A percentile compares a stretch with the other conserved stretches of the same genome.
Conservation (phyloP, 2,888 invertebrate genomes). For the Drosophila nr. perissopoda region DNA sequence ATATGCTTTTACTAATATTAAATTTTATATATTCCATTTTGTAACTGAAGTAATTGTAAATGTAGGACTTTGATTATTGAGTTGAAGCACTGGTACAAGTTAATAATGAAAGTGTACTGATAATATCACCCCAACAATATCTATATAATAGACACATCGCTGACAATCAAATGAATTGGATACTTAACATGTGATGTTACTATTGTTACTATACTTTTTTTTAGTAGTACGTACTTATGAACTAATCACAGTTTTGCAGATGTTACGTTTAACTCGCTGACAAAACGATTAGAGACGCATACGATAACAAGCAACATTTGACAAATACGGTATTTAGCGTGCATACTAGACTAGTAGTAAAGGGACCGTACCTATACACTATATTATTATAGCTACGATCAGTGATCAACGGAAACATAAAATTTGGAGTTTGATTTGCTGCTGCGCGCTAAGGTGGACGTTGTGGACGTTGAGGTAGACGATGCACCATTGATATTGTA, state of each 20-base stretch:
- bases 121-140: neutral
- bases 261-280: slow-evolving; percentile 7
- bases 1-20: neutral
- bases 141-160: neutral
- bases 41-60: neutral
- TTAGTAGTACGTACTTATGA: slow-evolving; percentile 4
- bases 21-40: neutral
- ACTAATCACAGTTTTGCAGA: slow-evolving; percentile 19
- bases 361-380: slow-evolving; percentile 38
- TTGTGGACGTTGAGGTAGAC: slow-evolving; percentile 65
- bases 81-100: neutral
- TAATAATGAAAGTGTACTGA: neutral
- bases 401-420: slow-evolving; percentile 84
- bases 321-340: slow-evolving; percentile 29
- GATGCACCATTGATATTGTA: slow-evolving; percentile 76
- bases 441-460: slow-evolving; percentile 79
- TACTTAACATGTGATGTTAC: neutral
- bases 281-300: slow-evolving; percentile 16
- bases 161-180: neutral
- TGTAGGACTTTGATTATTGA: neutral
- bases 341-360: slow-evolving; percentile 10
- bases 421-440: slow-evolving; percentile 84
- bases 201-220: slow-evolving; percentile 2
- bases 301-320: slow-evolving; percentile 26
- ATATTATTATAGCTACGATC: slow-evolving; percentile 29